phyloP scores from a whole-genome alignment of 2,888 invertebrate species.

The Ochropleura leucogaster region DNA sequence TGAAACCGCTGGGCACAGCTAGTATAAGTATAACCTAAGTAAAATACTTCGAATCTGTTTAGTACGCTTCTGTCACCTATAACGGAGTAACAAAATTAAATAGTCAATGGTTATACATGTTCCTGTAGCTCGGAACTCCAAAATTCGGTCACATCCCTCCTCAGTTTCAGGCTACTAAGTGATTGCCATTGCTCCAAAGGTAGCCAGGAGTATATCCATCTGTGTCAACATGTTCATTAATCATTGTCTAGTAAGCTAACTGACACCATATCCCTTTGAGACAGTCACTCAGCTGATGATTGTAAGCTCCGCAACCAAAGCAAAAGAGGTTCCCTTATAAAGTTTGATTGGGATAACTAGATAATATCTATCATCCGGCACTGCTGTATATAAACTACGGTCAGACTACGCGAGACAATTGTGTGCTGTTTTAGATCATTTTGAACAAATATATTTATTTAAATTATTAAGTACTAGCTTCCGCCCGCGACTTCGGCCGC shows the following conservation, averaged over 20 bases:
- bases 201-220: conserved; percentile 7
- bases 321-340: not conserved
- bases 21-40: not conserved
- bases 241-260: conserved; percentile 16
- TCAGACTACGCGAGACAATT: not conserved
- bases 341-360: not conserved
- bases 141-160: not conserved
- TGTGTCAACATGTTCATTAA: conserved; percentile 27
- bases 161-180: conserved; percentile 13
- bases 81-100: not conserved
- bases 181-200: conserved; percentile 15
- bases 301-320: not conserved
- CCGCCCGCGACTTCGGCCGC: no score
- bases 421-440: not conserved
- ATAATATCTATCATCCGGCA: not conserved
- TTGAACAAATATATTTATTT: not conserved
- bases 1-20: no score
- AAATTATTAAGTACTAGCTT: not conserved
- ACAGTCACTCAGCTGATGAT: conserved; percentile 5
- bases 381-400: not conserved
- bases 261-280: not conserved
- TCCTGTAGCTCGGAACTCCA: not conserved
- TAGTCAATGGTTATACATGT: not conserved
- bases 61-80: conserved; percentile 5
- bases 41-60: conserved; percentile 33